A percentile compares a stretch with the other conserved stretches of the same genome.
Conservation (phyloP, 2,888 invertebrate genomes). For the Hoplodrina ambigua region DNA sequence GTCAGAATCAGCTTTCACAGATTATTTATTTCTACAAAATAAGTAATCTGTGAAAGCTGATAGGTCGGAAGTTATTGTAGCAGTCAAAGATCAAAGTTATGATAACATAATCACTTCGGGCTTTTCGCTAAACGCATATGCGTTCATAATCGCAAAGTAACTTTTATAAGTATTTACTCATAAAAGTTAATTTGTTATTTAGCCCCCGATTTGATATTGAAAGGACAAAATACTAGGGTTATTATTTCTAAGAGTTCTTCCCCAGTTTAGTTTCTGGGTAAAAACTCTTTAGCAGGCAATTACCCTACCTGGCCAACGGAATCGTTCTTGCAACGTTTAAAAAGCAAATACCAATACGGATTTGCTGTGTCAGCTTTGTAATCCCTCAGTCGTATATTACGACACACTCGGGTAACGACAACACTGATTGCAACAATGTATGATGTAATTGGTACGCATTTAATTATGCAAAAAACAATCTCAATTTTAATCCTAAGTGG, state of each 20-base stretch:
- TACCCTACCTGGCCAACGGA: slow-evolving; percentile 1
- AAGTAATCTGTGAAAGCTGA: slow-evolving; percentile 53
- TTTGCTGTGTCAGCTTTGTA: slow-evolving; percentile 13
- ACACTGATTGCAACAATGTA: slow-evolving; percentile 2
- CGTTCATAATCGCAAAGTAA: too few relatives aligned
- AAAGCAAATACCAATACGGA: slow-evolving; percentile 7
- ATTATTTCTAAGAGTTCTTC: slow-evolving; percentile 14
- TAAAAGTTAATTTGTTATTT: slow-evolving; percentile 1
- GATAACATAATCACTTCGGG: slow-evolving; percentile 5
- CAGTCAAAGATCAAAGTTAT: too few relatives aligned
- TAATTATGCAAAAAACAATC: not conserved
- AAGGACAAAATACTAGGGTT: not conserved
- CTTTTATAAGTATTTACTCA: not conserved
- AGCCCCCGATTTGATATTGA: slow-evolving; percentile 15
- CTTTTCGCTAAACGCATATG: slow-evolving; percentile 10
- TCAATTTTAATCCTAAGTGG: not conserved
- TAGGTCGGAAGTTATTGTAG: not conserved
- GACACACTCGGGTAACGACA: slow-evolving; percentile 19
- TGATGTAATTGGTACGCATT: slow-evolving; percentile 1
- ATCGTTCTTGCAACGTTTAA: slow-evolving; percentile 21
- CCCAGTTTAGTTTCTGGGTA: not conserved
- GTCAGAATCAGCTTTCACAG: slow-evolving; percentile 41
- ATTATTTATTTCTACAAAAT: slow-evolving; percentile 38
- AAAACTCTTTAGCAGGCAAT: slow-evolving; percentile 5
- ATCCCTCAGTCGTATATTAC: slow-evolving; percentile 7